phyloP scores from a whole-genome alignment of 2,797 vertebrate genomes.

The Rhinophrynus dorsalis region DNA sequence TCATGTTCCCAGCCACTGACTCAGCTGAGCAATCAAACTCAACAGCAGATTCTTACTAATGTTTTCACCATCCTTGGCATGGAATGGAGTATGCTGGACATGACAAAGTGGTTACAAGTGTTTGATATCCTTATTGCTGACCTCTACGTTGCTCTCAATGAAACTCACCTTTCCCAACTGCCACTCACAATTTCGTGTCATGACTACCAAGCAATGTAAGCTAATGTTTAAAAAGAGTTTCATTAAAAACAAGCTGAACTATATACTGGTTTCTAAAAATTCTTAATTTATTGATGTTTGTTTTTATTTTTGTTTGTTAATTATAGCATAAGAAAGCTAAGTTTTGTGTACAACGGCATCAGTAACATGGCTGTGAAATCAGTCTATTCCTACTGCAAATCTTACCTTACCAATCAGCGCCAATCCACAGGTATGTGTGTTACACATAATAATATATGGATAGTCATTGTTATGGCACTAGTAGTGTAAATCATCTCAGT shows the following conservation, averaged over 20 bases:
- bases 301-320: too few species aligned
- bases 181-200: constrained; percentile 15
- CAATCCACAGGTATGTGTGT: constrained; percentile 16
- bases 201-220: constrained; percentile 45
- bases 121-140: constrained; percentile 10
- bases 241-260: too few species aligned
- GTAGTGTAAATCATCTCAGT: too few species aligned
- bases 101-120: constrained; percentile 7
- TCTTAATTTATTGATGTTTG: too few species aligned
- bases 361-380: background rate
- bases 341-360: background rate
- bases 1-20: background rate
- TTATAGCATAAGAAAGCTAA: background rate
- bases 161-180: constrained; percentile 21
- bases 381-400: constrained; percentile 10
- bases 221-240: too few species aligned
- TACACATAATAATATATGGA: too few species aligned
- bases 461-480: too few species aligned
- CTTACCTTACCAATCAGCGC: constrained; percentile 6
- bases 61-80: constrained; percentile 6
- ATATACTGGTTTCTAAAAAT: background rate
- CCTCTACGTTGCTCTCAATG: constrained; percentile 19
- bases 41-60: constrained; percentile 12
- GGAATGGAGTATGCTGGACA: background rate
- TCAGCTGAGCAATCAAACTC: background rate